Percentiles rank a stretch among this genome's conserved stretches.
Conservation (phyloP, 2,113 vertebrate species). For the Clinocottus analis region DNA sequence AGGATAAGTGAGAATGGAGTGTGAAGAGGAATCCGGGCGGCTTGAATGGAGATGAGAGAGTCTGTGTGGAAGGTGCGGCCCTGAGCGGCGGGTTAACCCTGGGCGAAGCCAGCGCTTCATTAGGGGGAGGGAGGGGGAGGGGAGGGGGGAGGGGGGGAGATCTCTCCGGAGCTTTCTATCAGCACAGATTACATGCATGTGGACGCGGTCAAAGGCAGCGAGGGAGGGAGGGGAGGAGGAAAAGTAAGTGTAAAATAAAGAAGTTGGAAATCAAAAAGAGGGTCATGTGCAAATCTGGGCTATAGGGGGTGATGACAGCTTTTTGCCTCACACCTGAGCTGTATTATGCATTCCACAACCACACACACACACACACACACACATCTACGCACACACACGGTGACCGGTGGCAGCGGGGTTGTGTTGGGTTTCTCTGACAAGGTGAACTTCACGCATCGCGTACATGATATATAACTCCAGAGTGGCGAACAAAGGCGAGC, state of each 20-base stretch:
- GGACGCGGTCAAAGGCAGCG: slow-evolving; percentile 51
- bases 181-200: slow-evolving; percentile 79
- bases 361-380: slow-evolving; percentile 21
- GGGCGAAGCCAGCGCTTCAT: slow-evolving; percentile 64
- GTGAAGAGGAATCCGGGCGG: slow-evolving; percentile 68
- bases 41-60: slow-evolving; percentile 74
- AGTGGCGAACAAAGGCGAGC: slow-evolving; percentile 66
- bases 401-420: slow-evolving; percentile 58
- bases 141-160: slow-evolving; percentile 31
- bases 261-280: slow-evolving; percentile 67
- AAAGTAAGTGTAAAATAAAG: slow-evolving; percentile 74
- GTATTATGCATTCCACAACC: slow-evolving; percentile 76
- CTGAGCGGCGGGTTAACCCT: slow-evolving; percentile 50
- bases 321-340: slow-evolving; percentile 70
- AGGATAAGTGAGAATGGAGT: slow-evolving; percentile 68
- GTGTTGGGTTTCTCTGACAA: slow-evolving; percentile 78
- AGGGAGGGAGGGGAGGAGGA: slow-evolving; percentile 1
- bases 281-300: slow-evolving; percentile 59
- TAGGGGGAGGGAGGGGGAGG: background rate
- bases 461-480: slow-evolving; percentile 76
- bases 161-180: slow-evolving; percentile 71
- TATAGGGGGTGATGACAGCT: slow-evolving; percentile 73
- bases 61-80: slow-evolving; percentile 36
- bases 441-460: slow-evolving; percentile 83
- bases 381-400: slow-evolving; percentile 36